phyloP scores from a whole-genome alignment of 2,797 vertebrate species.

The Melanotaenia maccullochi region DNA sequence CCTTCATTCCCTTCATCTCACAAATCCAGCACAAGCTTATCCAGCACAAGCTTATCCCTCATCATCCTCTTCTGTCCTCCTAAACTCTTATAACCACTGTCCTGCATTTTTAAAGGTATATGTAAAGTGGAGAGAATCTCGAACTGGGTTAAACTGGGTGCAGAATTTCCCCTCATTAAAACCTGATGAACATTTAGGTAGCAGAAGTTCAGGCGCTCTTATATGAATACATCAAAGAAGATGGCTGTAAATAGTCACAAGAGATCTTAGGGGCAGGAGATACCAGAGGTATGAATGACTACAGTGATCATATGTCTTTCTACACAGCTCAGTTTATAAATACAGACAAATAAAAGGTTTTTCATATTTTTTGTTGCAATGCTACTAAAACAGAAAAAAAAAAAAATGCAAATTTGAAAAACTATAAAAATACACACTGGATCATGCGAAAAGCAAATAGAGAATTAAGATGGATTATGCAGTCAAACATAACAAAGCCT shows the following conservation, averaged over 20 bases:
- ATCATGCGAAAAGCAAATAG: slow-evolving; percentile 17
- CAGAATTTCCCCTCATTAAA: slow-evolving; percentile 29
- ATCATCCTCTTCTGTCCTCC: background rate
- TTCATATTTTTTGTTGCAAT: slow-evolving; percentile 7
- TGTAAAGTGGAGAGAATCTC: slow-evolving; percentile 20
- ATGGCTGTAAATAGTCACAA: slow-evolving; percentile 31
- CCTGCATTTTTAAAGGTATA: slow-evolving; percentile 28
- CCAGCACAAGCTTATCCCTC: slow-evolving; percentile 5
- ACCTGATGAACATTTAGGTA: slow-evolving; percentile 6
- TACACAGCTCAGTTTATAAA: slow-evolving; percentile 20
- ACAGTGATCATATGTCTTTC: slow-evolving; percentile 21
- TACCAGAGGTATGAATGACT: slow-evolving; percentile 46
- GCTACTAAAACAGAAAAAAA: background rate
- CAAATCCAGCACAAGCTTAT: slow-evolving; percentile 27
- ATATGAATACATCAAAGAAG: slow-evolving; percentile 48
- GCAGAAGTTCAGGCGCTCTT: slow-evolving; percentile 31
- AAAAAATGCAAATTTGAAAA: slow-evolving; percentile 56
- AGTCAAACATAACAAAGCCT: slow-evolving; percentile 19
- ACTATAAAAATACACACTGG: slow-evolving; percentile 49
- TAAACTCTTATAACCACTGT: slow-evolving; percentile 31
- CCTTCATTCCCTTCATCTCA: slow-evolving; percentile 22
- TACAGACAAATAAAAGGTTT: background rate
- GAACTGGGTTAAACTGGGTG: slow-evolving; percentile 37
- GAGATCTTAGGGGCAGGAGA: slow-evolving; percentile 6
- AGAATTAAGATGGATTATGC: slow-evolving; percentile 37